phyloP scores from a whole-genome alignment of 1,140 invertebrate species.

The Tyrophagus putrescentiae region DNA sequence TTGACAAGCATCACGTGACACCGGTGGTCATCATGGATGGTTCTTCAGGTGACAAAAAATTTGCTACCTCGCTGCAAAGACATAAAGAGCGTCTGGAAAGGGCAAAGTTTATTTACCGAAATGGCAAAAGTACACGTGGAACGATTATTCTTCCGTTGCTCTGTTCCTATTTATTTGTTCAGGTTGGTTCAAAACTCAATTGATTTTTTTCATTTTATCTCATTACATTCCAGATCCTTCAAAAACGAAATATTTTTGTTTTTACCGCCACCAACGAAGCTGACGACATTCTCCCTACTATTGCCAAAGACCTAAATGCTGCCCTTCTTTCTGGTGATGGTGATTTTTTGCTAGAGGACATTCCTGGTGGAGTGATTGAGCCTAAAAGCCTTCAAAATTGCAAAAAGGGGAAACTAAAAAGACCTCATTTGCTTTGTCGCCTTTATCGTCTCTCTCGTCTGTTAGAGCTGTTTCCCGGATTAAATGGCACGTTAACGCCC shows the following conservation, averaged over 20 bases:
- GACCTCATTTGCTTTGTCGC: neutral
- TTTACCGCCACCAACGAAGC: neutral
- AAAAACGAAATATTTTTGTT: too few relatives aligned
- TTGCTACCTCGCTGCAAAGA: too few relatives aligned
- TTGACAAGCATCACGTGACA: neutral
- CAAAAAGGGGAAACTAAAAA: neutral
- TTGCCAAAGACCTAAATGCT: neutral
- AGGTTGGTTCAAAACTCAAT: too few relatives aligned
- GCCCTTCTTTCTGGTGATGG: constrained; percentile 5
- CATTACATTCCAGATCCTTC: too few relatives aligned
- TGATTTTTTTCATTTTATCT: too few relatives aligned
- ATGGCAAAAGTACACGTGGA: too few relatives aligned
- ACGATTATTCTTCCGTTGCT: too few relatives aligned
- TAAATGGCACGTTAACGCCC: neutral
- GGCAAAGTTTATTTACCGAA: too few relatives aligned
- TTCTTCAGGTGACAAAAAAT: too few relatives aligned
- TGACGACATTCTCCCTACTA: neutral
- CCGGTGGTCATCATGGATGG: constrained; percentile 8
- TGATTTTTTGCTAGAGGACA: neutral
- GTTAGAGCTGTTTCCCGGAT: neutral
- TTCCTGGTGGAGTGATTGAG: neutral
- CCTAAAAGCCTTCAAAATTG: neutral
- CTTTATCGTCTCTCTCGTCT: neutral
- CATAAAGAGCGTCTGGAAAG: too few relatives aligned
- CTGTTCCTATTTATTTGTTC: too few relatives aligned